Evolutionary conservation across 2,113 vertebrate species (phyloP), one percentile per base, ranked within the genome.

Genomic region (Lepisosteus oculatus): DNA sequence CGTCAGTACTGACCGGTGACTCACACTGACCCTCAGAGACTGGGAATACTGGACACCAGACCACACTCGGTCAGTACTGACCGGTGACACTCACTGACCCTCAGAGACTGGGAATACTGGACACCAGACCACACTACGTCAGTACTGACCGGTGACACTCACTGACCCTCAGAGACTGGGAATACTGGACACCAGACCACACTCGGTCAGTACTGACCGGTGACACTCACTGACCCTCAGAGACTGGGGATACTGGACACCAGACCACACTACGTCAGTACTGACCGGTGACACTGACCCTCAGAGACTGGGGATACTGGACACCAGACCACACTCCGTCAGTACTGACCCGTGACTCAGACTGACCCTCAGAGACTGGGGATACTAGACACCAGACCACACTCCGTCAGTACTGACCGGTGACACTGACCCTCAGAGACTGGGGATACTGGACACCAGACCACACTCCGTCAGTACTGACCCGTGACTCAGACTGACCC

Each of bases 31-130:
- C 42, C 13, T 3, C 29, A 43, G n/a, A n/a, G n/a, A n/a, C n/a
- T n/a, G n/a, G n/a, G n/a, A n/a, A n/a, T n/a, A n/a, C n/a, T n/a
- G n/a, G 9, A 67, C 17, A 55, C 66, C 51, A 8, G 15, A 56
- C 61, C 47, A 55, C 68, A 29, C 29, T 29, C 29, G 1, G 29
- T 29, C 29, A 29, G 29, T 29, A 11, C 29, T 29, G 29, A 29
- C 29, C 2, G 29, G 29, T 29, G 29, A 29, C 29, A 0, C 47
- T 0, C 83, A 92, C 88, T 0, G 90, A 92, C 67, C 90, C 90
- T 6, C 90, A 92, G 75, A 88, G 81, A 43, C 71, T 92, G 0
- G 90, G 90, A 0, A 84, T 79, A 0, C 82, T 91, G 1, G 89
- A 92, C 67, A 91, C 90, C 0, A 29, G 47, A 2, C 47, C 47